Percentiles rank a stretch among this genome's conserved stretches.
Evolutionary conservation across 2,888 invertebrate species (phyloP).

Genomic region (Thereva nobilitata): DNA sequence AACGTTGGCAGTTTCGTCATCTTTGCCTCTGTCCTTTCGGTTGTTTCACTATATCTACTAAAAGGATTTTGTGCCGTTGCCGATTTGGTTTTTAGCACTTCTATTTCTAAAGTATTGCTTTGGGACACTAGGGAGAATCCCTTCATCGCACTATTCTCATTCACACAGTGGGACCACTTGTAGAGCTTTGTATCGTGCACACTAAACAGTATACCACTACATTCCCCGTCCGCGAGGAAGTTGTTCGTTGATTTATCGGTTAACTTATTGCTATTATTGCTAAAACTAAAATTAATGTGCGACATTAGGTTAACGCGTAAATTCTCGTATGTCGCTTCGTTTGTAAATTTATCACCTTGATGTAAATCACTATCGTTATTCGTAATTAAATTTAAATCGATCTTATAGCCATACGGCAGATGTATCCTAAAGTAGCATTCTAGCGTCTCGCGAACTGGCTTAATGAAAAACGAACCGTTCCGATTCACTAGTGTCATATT

Average conservation of each 20-base stretch:
- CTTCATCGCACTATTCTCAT: slow-evolving; percentile 45
- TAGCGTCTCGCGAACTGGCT: slow-evolving; percentile 62
- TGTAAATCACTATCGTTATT: slow-evolving; percentile 43
- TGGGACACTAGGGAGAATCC: slow-evolving; percentile 49
- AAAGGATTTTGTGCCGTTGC: slow-evolving; percentile 45
- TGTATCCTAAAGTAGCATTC: slow-evolving; percentile 72
- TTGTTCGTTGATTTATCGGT: slow-evolving; percentile 12
- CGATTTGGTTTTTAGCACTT: slow-evolving; percentile 36
- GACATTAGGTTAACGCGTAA: slow-evolving; percentile 17
- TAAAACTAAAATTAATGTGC: slow-evolving; percentile 37
- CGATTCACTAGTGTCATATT: slow-evolving; percentile 67
- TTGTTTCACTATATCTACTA: slow-evolving; percentile 20
- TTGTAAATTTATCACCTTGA: slow-evolving; percentile 33
- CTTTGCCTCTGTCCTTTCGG: slow-evolving; percentile 4
- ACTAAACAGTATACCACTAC: slow-evolving; percentile 48
- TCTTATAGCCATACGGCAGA: slow-evolving; percentile 71
- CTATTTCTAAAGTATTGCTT: slow-evolving; percentile 48
- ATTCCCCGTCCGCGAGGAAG: background rate
- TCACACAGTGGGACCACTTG: slow-evolving; percentile 50
- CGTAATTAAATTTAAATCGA: slow-evolving; percentile 63
- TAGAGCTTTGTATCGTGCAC: slow-evolving; percentile 48
- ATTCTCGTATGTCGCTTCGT: slow-evolving; percentile 50
- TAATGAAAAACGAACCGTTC: slow-evolving; percentile 70
- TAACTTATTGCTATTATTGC: slow-evolving; percentile 29
- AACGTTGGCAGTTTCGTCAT: slow-evolving; percentile 59